Base-by-base conservation (phyloP, 2,797 vertebrate species). In the Sciurus carolinensis region DNA sequence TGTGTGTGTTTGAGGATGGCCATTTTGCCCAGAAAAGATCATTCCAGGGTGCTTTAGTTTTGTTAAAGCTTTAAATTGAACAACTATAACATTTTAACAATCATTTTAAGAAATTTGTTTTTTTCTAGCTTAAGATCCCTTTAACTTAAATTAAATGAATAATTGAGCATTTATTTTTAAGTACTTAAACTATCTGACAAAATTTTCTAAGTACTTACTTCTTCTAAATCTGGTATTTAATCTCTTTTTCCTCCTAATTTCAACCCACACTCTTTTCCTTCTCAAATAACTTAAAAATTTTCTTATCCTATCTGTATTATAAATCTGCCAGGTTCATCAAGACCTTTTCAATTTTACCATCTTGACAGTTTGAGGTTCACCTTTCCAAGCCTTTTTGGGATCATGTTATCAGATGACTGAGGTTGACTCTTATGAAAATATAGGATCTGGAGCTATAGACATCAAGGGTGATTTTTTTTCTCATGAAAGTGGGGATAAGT, bases 91-190 rank as follows among this genome's bases (percentile, higher is more conserved):
- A 92, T 88, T 95, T 95, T 86, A 96, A 83, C 24, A 47, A 2
- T 69, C 14, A 57, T 75, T 95, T 94, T 83, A 66, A 71, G 50
- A 66, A 11, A 1, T n/a, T 86, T n/a, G 17, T 62, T 81, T 96
- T 93, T 47, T 33, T 59, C 26, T 71, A 66, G n/a, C 15, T 87
- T 93, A 90, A 93, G 14, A 52, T 50, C 17, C 17, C 13, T 91
- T 85, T 77, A 76, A 85, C 36, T 91, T 90, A 92, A 86, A 90
- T 90, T 84, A 22, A 36, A 82, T 77, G 92, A 91, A 62, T 84
- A 95, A 93, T 93, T 95, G 72, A 94, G 18, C 86, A 76, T 92
- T 96, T 26, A 76, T 76, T 93, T 91, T 95, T 75, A 95, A 85
- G 36, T 80, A 28, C 26, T 73, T 90, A 88, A 57, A 12, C 86